Percentiles rank a stretch among this genome's conserved stretches.
Conservation (phyloP, 2,113 vertebrate species). For the human (Homo sapiens) region DNA sequence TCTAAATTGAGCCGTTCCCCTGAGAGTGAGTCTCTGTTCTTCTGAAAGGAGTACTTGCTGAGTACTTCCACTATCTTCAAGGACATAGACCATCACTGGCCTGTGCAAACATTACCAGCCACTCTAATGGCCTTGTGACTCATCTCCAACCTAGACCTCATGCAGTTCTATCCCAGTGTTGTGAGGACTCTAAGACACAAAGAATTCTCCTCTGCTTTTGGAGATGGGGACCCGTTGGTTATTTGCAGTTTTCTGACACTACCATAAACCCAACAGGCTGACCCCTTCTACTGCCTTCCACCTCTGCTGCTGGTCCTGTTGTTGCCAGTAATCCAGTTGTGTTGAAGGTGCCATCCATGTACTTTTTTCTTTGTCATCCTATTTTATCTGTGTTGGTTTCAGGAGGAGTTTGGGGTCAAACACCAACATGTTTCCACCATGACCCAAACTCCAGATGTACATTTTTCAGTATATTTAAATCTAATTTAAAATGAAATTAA, state of each 20-base stretch:
- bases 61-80: too few relatives aligned
- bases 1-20: background rate
- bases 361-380: background rate
- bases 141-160: background rate
- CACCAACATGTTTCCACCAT: too few relatives aligned
- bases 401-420: background rate
- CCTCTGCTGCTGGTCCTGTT: fast-evolving
- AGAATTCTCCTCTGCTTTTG: background rate
- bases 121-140: too few relatives aligned
- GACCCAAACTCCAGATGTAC: background rate
- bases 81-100: fast-evolving
- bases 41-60: background rate
- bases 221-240: too few relatives aligned
- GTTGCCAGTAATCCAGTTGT: background rate
- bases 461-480: background rate
- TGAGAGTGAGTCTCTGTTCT: background rate
- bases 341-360: fast-evolving
- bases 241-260: too few relatives aligned
- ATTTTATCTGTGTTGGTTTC: background rate
- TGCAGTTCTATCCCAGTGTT: fast-evolving
- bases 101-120: fast-evolving
- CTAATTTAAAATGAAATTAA: background rate
- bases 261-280: fast-evolving
- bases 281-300: fast-evolving
- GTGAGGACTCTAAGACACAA: background rate